Base-by-base conservation (phyloP, 2,797 vertebrate genomes). In the Pipistrellus pygmaeus region DNA sequence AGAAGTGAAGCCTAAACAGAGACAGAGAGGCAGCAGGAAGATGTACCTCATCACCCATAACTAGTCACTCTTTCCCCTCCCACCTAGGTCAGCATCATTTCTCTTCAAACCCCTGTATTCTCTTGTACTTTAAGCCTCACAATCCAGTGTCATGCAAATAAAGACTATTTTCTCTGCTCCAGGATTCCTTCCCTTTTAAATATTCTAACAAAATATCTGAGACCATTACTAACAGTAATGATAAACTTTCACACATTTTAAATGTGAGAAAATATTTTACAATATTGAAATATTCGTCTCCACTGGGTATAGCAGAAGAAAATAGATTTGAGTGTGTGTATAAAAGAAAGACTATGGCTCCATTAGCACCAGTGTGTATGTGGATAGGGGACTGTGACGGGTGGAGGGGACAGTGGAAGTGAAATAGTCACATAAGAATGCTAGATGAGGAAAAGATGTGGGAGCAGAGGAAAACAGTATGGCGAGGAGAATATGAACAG, bases 51-150 rank as follows among this genome's bases (percentile, higher is more conserved):
- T 66, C 68, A 77, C 51, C 32, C 5, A 32, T 0, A 2, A 55
- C 51, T 18, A 5, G 60, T 86, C 35, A 64, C 80, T 83, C 80
- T 96, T 66, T 95, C 71, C 85, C 93, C 7, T 84, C 96, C 66
- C 75, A 95, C 84, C 35, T 96, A 57, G 96, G 94, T 93, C 83
- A 66, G 88, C 51, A 95, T 80, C 66, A 41, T 93, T 94, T 97
- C 93, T 46, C 60, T 94, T 93, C 62, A 96, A 96, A 88, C 25
- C 93, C 94, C 77, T 13, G 27, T 53, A 85, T 71, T 95, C 90
- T 92, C 93, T 96, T 95, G 68, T 92, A 23, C 88, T 93, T 90
- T 73, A 88, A 94, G 46, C 66, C 85, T 81, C 95, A 92, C 41
- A 92, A 25, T 64, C 91, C 93, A 95, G 90, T 95, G 92, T 91